Percentiles rank a stretch among this genome's conserved stretches.
phyloP scores from a whole-genome alignment of 2,888 invertebrate species.

The Phlogophora meticulosa region DNA sequence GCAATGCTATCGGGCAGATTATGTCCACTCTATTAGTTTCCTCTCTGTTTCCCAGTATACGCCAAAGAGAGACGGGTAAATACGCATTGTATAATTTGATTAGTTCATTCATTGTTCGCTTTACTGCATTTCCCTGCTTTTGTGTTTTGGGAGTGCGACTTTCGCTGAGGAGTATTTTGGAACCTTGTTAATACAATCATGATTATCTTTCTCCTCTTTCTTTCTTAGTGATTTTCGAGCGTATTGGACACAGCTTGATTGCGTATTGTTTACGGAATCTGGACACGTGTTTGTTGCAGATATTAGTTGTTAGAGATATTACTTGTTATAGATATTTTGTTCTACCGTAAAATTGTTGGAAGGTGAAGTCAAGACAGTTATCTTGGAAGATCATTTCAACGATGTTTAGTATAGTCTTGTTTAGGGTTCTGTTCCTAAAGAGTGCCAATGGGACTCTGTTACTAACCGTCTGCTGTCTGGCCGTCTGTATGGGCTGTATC shows the following conservation, averaged over 20 bases:
- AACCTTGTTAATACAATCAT: slow-evolving; percentile 26
- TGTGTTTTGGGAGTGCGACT: slow-evolving; percentile 34
- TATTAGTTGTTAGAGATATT: no score
- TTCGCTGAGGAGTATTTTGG: slow-evolving; percentile 19
- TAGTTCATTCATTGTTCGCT: slow-evolving; percentile 46
- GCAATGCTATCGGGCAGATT: slow-evolving; percentile 48
- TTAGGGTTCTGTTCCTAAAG: no score
- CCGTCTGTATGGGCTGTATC: no score
- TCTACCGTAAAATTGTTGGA: not conserved
- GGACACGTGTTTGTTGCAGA: not conserved
- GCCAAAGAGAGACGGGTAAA: slow-evolving; percentile 33
- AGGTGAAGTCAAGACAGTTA: not conserved
- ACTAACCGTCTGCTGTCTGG: no score
- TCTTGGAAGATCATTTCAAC: no score
- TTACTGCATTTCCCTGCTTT: slow-evolving; percentile 44
- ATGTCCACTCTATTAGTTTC: slow-evolving; percentile 54
- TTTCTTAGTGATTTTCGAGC: not conserved
- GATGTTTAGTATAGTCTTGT: no score
- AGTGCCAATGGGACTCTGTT: no score
- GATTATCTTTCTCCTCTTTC: not conserved
- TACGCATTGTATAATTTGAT: slow-evolving; percentile 47
- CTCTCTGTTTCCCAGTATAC: slow-evolving; percentile 30
- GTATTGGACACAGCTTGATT: not conserved
- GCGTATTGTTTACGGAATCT: slow-evolving; percentile 14
- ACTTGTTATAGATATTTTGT: no score